These are phyloP conservation scores for Eclectus roratus DNA, from an alignment of 2,113 vertebrate species.

Conservation along the genomic window DNA sequence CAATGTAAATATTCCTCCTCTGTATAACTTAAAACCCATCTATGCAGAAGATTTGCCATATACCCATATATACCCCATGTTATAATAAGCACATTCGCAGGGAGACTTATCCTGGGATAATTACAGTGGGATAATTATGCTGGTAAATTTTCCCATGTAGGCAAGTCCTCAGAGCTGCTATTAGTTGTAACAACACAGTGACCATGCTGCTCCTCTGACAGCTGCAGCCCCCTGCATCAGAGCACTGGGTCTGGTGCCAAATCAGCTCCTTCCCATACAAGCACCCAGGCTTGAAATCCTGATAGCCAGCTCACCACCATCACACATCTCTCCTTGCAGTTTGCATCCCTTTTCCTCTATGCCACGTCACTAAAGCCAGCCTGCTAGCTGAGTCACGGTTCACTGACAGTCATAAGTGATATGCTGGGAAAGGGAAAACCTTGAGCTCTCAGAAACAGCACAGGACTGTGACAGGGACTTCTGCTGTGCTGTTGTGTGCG, in stretches of 20 bases:
- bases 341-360: neutral
- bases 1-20: neutral
- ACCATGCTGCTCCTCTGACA: neutral
- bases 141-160: conserved; percentile 7
- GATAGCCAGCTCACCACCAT: neutral
- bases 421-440: neutral
- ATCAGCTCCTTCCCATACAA: neutral
- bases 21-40: neutral
- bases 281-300: neutral
- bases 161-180: conserved; percentile 4
- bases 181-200: neutral
- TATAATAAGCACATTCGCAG: neutral
- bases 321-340: neutral
- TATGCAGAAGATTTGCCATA: neutral
- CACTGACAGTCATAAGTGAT: fast-evolving
- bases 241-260: neutral
- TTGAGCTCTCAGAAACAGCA: neutral
- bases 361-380: fast-evolving
- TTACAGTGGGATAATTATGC: neutral
- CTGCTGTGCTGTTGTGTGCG: fast-evolving
- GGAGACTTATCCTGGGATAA: conserved; percentile 30
- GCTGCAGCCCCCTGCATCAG: neutral
- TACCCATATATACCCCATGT: neutral
- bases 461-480: neutral
- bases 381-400: neutral